A percentile compares a stretch with the other conserved stretches of the same genome.
Conservation (phyloP, 2,888 invertebrate species). For the Nomada hirtipes region DNA sequence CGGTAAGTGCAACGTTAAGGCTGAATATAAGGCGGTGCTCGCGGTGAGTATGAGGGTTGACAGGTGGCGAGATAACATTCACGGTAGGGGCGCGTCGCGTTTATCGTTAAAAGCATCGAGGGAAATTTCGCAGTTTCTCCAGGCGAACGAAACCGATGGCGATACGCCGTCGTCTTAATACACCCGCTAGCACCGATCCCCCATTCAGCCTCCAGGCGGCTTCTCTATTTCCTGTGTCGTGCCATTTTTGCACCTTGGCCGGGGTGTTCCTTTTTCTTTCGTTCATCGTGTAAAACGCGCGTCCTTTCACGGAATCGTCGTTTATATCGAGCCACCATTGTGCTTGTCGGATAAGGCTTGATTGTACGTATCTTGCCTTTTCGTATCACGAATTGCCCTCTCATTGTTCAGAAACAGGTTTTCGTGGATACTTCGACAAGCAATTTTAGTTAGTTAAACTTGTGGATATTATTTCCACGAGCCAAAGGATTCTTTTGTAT, state of each 20-base stretch:
- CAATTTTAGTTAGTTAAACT: no score
- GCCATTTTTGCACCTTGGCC: constrained; percentile 36
- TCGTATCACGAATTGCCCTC: constrained; percentile 27
- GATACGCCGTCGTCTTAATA: constrained; percentile 51
- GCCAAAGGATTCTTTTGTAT: no score
- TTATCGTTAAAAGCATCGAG: constrained; percentile 76
- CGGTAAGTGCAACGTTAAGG: constrained; percentile 73
- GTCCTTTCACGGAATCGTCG: constrained; percentile 19
- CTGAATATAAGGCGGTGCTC: constrained; percentile 69
- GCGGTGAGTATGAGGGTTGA: constrained; percentile 69
- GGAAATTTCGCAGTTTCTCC: constrained; percentile 73
- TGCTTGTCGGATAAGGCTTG: constrained; percentile 13
- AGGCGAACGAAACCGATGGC: constrained; percentile 57
- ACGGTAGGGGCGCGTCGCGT: constrained; percentile 59
- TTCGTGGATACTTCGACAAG: neutral
- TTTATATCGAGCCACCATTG: constrained; percentile 23
- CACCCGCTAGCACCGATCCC: constrained; percentile 31
- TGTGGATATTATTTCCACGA: neutral
- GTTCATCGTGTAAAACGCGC: constrained; percentile 3
- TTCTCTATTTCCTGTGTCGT: constrained; percentile 25
- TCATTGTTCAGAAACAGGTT: constrained; percentile 1
- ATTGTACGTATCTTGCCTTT: constrained; percentile 4
- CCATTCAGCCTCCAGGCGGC: constrained; percentile 31
- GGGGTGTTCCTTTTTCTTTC: neutral
- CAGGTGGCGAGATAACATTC: constrained; percentile 75